These are phyloP conservation scores for Euura saliciscinereae DNA, from an alignment of 1,140 invertebrate genomes.

Conservation along the genomic window DNA sequence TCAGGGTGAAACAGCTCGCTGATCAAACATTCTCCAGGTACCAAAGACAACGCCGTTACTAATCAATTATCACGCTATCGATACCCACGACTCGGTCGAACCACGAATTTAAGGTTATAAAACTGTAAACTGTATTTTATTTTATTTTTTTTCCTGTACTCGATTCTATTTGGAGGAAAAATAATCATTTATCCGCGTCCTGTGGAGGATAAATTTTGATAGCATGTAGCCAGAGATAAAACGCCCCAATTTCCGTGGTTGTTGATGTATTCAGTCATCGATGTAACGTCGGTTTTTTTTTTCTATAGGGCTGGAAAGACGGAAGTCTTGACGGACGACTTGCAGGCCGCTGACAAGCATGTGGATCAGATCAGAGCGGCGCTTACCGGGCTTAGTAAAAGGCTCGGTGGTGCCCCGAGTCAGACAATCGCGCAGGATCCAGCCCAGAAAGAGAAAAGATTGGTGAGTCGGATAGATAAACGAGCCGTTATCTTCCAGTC, in stretches of 20 bases:
- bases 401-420: slow-evolving; percentile 58
- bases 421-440: slow-evolving; percentile 67
- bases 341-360: slow-evolving; percentile 83
- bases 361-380: slow-evolving; percentile 85
- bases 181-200: too few species aligned
- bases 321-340: slow-evolving; percentile 85
- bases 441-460: slow-evolving; percentile 75
- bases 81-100: too few species aligned
- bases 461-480: slow-evolving; percentile 54
- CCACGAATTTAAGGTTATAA: background rate
- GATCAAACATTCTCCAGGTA: slow-evolving; percentile 90
- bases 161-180: too few species aligned
- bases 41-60: slow-evolving; percentile 26
- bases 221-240: too few species aligned
- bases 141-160: too few species aligned
- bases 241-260: too few species aligned
- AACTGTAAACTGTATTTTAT: background rate
- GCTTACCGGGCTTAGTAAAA: slow-evolving; percentile 71
- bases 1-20: slow-evolving; percentile 85
- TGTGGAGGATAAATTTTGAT: too few species aligned
- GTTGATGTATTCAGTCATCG: too few species aligned
- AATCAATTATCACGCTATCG: slow-evolving; percentile 20
- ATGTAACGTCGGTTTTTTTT: too few species aligned
- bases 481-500: background rate
- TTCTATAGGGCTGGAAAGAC: slow-evolving; percentile 81